Percentiles rank a stretch among this genome's conserved stretches.
These are phyloP conservation scores for Zosterops hypoxanthus DNA, from an alignment of 2,113 vertebrate genomes.

Conservation along the genomic window DNA sequence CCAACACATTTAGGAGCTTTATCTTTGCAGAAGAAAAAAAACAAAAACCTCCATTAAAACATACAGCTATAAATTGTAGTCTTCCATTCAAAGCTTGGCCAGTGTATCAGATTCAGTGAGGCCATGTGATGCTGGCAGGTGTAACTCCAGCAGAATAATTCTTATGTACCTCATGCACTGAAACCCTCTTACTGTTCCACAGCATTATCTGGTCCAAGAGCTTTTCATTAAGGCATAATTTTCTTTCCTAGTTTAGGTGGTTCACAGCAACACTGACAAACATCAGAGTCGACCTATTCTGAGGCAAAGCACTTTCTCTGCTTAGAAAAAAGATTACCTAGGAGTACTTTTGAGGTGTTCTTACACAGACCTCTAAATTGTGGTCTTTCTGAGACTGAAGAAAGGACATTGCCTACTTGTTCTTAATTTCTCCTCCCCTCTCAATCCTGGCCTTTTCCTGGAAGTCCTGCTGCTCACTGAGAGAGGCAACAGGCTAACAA, in stretches of 20 bases:
- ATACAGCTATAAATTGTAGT: background rate
- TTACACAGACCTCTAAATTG: background rate
- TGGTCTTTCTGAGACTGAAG: background rate
- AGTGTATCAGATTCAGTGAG: background rate
- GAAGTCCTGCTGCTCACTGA: background rate
- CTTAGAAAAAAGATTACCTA: background rate
- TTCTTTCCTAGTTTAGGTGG: background rate
- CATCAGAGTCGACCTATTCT: background rate
- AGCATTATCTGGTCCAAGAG: background rate
- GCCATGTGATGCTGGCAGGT: background rate
- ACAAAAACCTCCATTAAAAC: background rate
- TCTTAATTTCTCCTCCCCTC: background rate
- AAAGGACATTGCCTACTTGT: background rate
- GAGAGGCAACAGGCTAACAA: background rate
- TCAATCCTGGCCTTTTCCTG: background rate
- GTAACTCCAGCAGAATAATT: background rate
- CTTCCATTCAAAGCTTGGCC: background rate
- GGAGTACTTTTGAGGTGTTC: background rate
- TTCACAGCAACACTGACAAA: background rate
- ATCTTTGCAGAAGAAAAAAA: background rate
- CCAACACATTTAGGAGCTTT: background rate
- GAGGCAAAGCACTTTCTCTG: background rate
- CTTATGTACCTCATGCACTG: rapidly evolving
- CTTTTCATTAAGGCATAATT: background rate
- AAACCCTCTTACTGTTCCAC: background rate